Base-by-base conservation (phyloP, 2,888 invertebrate species). In the Lysandra coridon region DNA sequence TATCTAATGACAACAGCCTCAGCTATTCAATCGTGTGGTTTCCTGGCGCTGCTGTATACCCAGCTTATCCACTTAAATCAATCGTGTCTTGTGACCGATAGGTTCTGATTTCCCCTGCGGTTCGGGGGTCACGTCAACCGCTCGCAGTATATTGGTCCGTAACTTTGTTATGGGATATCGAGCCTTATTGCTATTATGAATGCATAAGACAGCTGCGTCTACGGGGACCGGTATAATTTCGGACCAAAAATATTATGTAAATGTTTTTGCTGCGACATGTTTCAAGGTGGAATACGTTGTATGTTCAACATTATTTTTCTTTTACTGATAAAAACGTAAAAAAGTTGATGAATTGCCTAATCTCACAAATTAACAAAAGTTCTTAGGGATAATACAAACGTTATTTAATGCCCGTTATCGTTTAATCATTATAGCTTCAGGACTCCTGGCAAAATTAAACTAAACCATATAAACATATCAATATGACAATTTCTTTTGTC, bases 101-200 rank as follows among this genome's bases (percentile, higher is more conserved):
- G 80, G 69, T 79, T 78, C 74, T 81, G 80, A 81, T 80, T 81
- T 81, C 81, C 81, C 80, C 53, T 74, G 80, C 44, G 81, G 60
- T 75, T 4, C 7, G 75, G n/a, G 69, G 78, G 53, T 78, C 44
- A 37, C 78, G 80, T 30, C 78, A 79, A 74, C 23, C 57, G 53
- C 79, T 69, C 64, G 30, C 69, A 23, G 44, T 60, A 60, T 75
- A 79, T 75, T 60, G 78, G 78, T 7, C 40, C 53, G 49, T 76
- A 76, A 74, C 60, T 79, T 30, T 17, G 74, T 79, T 73, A 79
- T 62, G 74, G 60, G 60, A 57, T 74, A 60, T 79, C 33, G 57
- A 53, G 74, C 33, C 62, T 74, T 73, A 73, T 79, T n/a, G 53
- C 57, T 76, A 53, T 76, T 76, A 53, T 57, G 76, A 76, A 53